phyloP scores from a whole-genome alignment of 2,797 vertebrate species.

The Moxostoma hubbsi region DNA sequence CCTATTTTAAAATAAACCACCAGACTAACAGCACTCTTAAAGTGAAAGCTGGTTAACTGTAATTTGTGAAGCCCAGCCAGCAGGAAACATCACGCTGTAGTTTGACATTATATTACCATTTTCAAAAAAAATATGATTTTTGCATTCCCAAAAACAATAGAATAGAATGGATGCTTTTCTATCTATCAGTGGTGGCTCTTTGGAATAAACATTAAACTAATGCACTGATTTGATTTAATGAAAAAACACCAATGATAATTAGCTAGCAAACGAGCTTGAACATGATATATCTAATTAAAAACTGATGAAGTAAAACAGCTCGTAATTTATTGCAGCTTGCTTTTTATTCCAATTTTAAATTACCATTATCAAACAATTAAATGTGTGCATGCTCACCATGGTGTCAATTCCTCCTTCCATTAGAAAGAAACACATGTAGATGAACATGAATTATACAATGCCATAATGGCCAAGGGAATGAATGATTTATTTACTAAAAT shows the following conservation, averaged over 20 bases:
- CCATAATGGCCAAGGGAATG: neutral
- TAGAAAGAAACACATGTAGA: neutral
- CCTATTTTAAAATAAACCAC: slow-evolving; percentile 29
- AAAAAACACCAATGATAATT: slow-evolving; percentile 41
- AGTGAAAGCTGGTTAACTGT: slow-evolving; percentile 15
- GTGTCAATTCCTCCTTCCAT: slow-evolving; percentile 24
- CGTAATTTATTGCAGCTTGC: slow-evolving; percentile 53
- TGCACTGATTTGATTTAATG: slow-evolving; percentile 22
- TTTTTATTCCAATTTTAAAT: slow-evolving; percentile 44
- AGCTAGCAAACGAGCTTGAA: slow-evolving; percentile 58
- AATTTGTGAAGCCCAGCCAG: slow-evolving; percentile 6
- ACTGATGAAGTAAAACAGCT: slow-evolving; percentile 54
- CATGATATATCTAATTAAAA: slow-evolving; percentile 66
- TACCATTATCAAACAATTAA: slow-evolving; percentile 40
- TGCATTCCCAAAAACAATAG: neutral
- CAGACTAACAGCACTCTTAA: slow-evolving; percentile 13
- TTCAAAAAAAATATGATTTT: neutral
- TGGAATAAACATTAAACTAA: slow-evolving; percentile 24
- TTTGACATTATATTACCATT: neutral
- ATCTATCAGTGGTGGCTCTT: neutral
- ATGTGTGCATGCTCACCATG: slow-evolving; percentile 7
- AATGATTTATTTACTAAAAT: slow-evolving; percentile 34
- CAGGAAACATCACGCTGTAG: neutral
- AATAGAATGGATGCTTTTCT: neutral
- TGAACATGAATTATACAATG: slow-evolving; percentile 22